Evolutionary conservation across 1,140 invertebrate genomes (phyloP).

Genomic region (Drosophila teissieri): DNA sequence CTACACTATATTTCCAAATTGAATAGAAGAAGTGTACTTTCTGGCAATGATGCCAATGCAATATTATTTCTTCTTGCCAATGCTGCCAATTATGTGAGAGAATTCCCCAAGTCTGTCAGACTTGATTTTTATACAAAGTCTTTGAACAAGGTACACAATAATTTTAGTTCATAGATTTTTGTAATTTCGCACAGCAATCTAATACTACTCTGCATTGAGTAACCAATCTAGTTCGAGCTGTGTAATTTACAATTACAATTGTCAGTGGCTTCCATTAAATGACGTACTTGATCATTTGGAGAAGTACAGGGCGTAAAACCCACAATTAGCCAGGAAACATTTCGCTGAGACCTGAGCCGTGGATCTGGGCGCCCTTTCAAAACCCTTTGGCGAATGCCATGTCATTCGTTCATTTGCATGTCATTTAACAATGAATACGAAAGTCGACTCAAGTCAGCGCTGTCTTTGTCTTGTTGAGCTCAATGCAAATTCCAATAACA

Average conservation of each 20-base stretch:
- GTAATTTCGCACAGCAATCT: neutral
- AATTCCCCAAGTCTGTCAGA: neutral
- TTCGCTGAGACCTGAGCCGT: neutral
- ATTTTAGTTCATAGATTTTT: too few relatives aligned
- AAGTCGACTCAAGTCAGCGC: constrained; percentile 37
- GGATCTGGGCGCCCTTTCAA: neutral
- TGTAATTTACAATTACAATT: constrained; percentile 14
- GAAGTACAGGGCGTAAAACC: constrained; percentile 25
- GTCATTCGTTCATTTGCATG: constrained; percentile 77
- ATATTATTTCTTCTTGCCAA: neutral
- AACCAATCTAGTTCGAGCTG: constrained; percentile 5
- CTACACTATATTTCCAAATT: too few relatives aligned
- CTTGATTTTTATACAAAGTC: too few relatives aligned
- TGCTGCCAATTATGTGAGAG: neutral
- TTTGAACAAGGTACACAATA: too few relatives aligned
- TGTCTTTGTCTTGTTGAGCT: constrained; percentile 28
- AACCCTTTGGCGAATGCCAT: constrained; percentile 41
- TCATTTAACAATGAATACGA: constrained; percentile 66
- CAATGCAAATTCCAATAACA: constrained; percentile 47
- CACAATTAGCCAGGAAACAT: constrained; percentile 53
- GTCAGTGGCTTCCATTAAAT: neutral
- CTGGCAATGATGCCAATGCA: neutral
- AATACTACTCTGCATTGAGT: neutral
- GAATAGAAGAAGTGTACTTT: too few relatives aligned
- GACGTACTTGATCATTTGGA: constrained; percentile 23